Evolutionary conservation across 1,140 invertebrate species (phyloP).

Genomic region (Drosophila guanche): DNA sequence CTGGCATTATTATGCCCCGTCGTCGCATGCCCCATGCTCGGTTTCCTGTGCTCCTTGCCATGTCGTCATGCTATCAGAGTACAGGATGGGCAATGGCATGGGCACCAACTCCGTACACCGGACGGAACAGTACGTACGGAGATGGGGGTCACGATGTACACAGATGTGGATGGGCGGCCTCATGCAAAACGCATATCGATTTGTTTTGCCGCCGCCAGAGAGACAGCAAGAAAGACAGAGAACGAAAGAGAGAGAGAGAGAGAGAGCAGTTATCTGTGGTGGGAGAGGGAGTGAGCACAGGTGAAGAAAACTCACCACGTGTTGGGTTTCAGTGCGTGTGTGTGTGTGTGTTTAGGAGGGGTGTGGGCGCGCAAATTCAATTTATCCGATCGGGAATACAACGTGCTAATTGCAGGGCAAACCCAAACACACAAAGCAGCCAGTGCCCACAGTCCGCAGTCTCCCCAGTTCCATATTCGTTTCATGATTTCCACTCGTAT

Average conservation of each 20-base stretch:
- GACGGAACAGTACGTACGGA: constrained; percentile 8
- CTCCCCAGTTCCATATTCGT: neutral
- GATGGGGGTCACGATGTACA: constrained; percentile 13
- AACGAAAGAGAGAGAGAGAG: neutral
- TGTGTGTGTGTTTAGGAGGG: neutral
- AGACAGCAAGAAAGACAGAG: neutral
- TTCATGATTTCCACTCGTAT: constrained; percentile 67
- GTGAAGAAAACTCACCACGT: constrained; percentile 46
- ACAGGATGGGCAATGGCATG: constrained; percentile 4
- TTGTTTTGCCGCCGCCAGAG: constrained; percentile 32
- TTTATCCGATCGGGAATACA: constrained; percentile 49
- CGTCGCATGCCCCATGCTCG: constrained; percentile 59
- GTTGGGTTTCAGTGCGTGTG: constrained; percentile 33
- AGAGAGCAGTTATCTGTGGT: constrained; percentile 5
- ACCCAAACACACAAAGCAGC: neutral
- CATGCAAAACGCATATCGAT: constrained; percentile 65
- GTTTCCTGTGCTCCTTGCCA: constrained; percentile 74
- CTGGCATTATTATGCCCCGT: constrained; percentile 70
- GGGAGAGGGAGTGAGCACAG: too few relatives aligned
- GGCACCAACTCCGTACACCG: neutral
- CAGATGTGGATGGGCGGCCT: constrained; percentile 12
- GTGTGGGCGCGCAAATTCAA: constrained; percentile 21
- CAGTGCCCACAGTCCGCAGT: neutral
- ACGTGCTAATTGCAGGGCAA: constrained; percentile 56
- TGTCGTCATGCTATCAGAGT: constrained; percentile 69